phyloP scores from a whole-genome alignment of 1,140 invertebrate genomes.

The Scaptomyza graminum region DNA sequence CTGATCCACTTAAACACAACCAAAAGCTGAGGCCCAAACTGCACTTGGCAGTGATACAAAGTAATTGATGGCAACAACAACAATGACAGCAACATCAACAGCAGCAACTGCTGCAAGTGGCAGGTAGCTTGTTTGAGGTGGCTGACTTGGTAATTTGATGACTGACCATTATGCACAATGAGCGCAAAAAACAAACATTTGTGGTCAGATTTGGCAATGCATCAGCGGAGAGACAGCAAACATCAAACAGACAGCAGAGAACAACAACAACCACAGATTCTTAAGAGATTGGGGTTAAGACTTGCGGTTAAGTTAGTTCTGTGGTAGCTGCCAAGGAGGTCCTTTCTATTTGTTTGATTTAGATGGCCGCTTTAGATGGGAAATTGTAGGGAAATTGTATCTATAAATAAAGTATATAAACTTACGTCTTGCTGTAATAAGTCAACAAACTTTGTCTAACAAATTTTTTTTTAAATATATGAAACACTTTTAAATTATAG shows the following conservation, averaged over 20 bases:
- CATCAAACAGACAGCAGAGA: conserved; percentile 3
- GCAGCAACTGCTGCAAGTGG: conserved; percentile 29
- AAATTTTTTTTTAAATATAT: not conserved
- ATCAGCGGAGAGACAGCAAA: conserved; percentile 18
- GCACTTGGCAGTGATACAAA: conserved; percentile 37
- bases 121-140: conserved; percentile 19
- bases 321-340: conserved; percentile 7
- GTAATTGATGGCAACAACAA: conserved; percentile 46
- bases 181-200: conserved; percentile 62
- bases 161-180: conserved; percentile 65
- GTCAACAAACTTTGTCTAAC: no score
- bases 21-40: conserved; percentile 35
- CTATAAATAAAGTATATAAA: not conserved
- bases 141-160: conserved; percentile 67
- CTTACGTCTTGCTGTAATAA: not conserved
- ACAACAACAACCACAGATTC: conserved; percentile 26
- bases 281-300: conserved; percentile 66
- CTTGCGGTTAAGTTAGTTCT: conserved; percentile 15
- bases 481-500: no score
- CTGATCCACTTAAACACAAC: conserved; percentile 31
- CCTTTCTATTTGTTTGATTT: conserved; percentile 33
- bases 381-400: not conserved
- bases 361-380: conserved; percentile 1
- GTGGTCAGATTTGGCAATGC: conserved; percentile 49
- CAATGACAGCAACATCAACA: conserved; percentile 16